These are phyloP conservation scores for Probaryconus sp. DNA, from an alignment of 1,140 invertebrate species.

Conservation along the genomic window DNA sequence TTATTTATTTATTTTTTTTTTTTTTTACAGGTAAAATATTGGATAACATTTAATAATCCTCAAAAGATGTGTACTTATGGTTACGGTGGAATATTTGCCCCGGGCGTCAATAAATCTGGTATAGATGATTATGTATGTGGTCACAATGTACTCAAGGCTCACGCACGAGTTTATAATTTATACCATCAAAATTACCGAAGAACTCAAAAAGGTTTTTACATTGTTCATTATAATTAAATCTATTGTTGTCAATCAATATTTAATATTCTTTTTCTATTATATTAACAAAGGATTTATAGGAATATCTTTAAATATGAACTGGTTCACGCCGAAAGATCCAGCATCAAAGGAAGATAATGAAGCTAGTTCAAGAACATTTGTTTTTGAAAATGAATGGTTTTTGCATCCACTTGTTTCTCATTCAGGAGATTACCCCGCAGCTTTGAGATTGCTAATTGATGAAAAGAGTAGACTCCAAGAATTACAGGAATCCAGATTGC, in stretches of 20 bases:
- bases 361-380: constrained; percentile 78
- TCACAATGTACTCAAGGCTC: constrained; percentile 72
- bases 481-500: constrained; percentile 76
- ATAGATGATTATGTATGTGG: constrained; percentile 70
- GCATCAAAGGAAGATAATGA: constrained; percentile 75
- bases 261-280: too few relatives aligned
- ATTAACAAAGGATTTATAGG: constrained; percentile 82
- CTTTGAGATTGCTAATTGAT: constrained; percentile 75
- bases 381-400: constrained; percentile 80
- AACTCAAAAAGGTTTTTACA: constrained; percentile 69
- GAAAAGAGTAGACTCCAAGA: constrained; percentile 75
- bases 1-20: neutral
- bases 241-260: neutral
- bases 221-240: constrained; percentile 16
- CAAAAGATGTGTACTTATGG: constrained; percentile 67
- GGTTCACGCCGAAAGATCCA: constrained; percentile 79
- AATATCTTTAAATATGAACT: constrained; percentile 81
- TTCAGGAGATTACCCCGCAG: constrained; percentile 79
- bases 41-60: constrained; percentile 79
- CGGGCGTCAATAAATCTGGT: constrained; percentile 65
- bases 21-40: constrained; percentile 74
- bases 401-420: constrained; percentile 75
- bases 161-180: constrained; percentile 73
- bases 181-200: constrained; percentile 71
- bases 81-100: constrained; percentile 69